Evolutionary conservation across 2,888 invertebrate species (phyloP), one percentile per base, ranked within the genome.

Genomic region (Camptogramma bilineatum): DNA sequence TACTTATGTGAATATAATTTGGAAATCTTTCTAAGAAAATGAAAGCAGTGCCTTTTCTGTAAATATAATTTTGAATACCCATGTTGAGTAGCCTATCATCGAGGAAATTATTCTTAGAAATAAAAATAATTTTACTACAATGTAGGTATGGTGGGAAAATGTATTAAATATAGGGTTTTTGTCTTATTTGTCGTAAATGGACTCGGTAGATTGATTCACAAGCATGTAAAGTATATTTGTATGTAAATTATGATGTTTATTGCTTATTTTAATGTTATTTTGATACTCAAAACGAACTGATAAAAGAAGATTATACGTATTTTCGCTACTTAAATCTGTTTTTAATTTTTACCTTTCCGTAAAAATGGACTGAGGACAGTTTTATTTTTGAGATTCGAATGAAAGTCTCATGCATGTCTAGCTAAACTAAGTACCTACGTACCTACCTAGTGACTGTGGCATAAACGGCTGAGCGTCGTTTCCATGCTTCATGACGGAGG

Each of bases 201-300:
- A 39, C 34, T 39, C 34, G 3, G 13, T 39, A 39, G 13, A 39
- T 39, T 39, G 34, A 39, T 44, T 44, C 17, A 16, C 16, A 44
- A 44, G 44, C 44, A 44, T 44, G 44, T 60, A 64, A 51, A 77
- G 75, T 72, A 75, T 68, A 69, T 82, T 31, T 50, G n/a, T 64
- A 34, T 59, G 74, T 87, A 86, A 85, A 85, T 82, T 86, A 81
- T 73, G 77, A 76, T 28, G 34, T 39, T 42, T 78, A 75, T 80
- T 79, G 76, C 78, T 75, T 81, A 81, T 81, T 80, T 80, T 86
- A 85, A 59, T 83, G 84, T 90, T 91, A 86, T 90, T 89, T 90
- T 88, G 90, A 92, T 92, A 92, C 92, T 92, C 91, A 92, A 90
- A 86, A 86, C 80, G 91, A 91, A 92, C 91, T 91, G 92, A 92